Evolutionary conservation across 2,113 vertebrate genomes (phyloP), one percentile per base, ranked within the genome.

Genomic region (Nicator chloris): DNA sequence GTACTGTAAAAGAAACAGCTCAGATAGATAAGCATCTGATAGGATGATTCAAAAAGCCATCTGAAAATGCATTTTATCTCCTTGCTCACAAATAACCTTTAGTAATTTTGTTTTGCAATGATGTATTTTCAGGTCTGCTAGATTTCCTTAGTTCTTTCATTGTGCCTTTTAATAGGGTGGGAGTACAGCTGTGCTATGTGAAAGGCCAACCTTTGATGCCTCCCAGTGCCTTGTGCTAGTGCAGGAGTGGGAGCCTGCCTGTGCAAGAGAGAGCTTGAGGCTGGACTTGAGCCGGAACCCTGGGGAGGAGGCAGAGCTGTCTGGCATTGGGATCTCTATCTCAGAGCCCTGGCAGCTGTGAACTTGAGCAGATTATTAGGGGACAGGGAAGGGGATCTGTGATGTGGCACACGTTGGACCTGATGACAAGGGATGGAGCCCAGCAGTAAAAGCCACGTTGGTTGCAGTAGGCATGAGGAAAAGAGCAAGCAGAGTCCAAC

Each of bases 1-100:
- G 33, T 59, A 51, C 54, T 35, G 64, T 47, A 44, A 51, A 92
- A 86, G 39, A 77, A 93, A 60, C 12, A 77, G 47, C 33, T 77
- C 45, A 63, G 49, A 64, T 7, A 77, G 75, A 76, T 91, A 86
- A 92, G 61, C 35, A 81, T 88, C 54, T 39, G 39, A 77, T 10
- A 66, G 18, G 22, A 56, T 35, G 51, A 77, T 65, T 89, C 51
- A 73, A 70, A 82, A 70, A 88, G 21, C 50, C 54, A 88, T 88
- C 68, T 83, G 72, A 95, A 83, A 90, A 92, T 47, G 19, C 71
- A 56, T 94, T 94, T 88, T 71, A 35, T 61, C 39, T 65, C 27
- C 23, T 70, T 37, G 37, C 39, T 86, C 5, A 26, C 53, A 76
- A 79, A 65, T 4, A 37, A 40, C 44, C 19, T 79, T 81, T 53